Conservation (phyloP, 1,140 invertebrate species). For the Eumaeus atala region DNA sequence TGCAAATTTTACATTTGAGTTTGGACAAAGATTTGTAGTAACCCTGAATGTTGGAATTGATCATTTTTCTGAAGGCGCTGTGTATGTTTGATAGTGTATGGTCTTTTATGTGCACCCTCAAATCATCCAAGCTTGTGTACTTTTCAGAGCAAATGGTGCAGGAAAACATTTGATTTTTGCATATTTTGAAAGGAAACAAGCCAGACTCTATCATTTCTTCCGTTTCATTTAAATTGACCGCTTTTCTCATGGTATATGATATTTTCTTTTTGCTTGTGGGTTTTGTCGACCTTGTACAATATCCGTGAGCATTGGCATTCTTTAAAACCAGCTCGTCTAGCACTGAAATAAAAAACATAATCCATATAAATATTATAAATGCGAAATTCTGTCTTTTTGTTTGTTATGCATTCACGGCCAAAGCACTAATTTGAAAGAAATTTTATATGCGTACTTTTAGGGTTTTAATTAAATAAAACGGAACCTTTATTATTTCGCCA, state of each 20-base stretch:
- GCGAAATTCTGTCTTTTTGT: no score
- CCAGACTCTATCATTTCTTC: conserved; percentile 41
- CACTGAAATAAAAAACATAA: conserved; percentile 26
- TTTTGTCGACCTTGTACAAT: conserved; percentile 27
- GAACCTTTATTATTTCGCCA: no score
- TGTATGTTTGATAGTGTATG: conserved; percentile 46
- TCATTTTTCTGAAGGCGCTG: conserved; percentile 54
- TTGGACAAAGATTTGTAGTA: conserved; percentile 38
- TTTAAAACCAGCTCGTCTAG: conserved; percentile 25
- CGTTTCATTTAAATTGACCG: conserved; percentile 33
- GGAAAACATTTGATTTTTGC: conserved; percentile 40
- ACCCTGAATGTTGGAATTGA: conserved; percentile 41
- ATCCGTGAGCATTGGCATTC: conserved; percentile 34
- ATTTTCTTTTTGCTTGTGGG: conserved; percentile 29
- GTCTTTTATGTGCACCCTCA: conserved; percentile 38
- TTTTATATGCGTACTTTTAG: no score
- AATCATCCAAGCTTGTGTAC: conserved; percentile 40
- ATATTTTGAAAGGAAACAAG: conserved; percentile 59
- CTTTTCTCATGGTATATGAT: conserved; percentile 33
- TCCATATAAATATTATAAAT: no score
- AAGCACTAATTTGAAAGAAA: no score
- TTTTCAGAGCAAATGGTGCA: conserved; percentile 53
- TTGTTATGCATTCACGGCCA: no score
- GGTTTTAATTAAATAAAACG: no score
- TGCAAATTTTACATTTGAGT: conserved; percentile 49